Base-by-base conservation (phyloP, 2,113 vertebrate genomes). In the Microtus montanus region DNA sequence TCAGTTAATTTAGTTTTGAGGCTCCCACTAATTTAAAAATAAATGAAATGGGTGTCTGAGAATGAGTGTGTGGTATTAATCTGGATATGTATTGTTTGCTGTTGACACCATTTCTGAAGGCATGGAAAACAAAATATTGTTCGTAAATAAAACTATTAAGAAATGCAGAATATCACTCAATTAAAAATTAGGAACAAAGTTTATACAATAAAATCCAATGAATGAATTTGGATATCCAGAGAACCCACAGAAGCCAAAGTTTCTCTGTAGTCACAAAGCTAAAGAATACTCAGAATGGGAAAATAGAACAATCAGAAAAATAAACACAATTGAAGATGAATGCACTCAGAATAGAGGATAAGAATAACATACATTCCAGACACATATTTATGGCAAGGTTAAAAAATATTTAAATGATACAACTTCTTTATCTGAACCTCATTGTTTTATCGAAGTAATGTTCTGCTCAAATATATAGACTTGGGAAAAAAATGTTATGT, bases 61-160 rank as follows among this genome's bases (percentile, higher is more conserved):
- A 22, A 15, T 4, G 2, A 85, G 52, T 41, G 7, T 28, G 54
- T 47, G 33, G 4, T 66, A 35, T 6, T 89, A 79, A 38, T 8
- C n/a, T 54, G 22, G 74, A 11, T 70, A 85, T 58, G 58, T 63
- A 30, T 75, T 70, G 19, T 82, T 92, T 35, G 20, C 24, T 33
- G 22, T 44, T 68, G 38, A 61, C 9, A 30, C 52, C 20, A 13
- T 84, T 8, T 33, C 35, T 75, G 26, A 58, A 87, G 35, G 26
- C 41, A 64, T n/a, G 64, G 38, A 74, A 92, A 87, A 91, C 28
- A 90, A 95, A 84, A 61, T 92, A 35, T 89, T n/a, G 20, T 89
- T 82, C 28, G 28, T 63, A 87, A 90, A n/a, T 77, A 49, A 30
- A 73, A 54, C 58, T 28, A 19, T 91, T 92, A 79, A 28, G 49